Base-by-base conservation (phyloP, 1,140 invertebrate genomes). In the Monochamus saltuarius region DNA sequence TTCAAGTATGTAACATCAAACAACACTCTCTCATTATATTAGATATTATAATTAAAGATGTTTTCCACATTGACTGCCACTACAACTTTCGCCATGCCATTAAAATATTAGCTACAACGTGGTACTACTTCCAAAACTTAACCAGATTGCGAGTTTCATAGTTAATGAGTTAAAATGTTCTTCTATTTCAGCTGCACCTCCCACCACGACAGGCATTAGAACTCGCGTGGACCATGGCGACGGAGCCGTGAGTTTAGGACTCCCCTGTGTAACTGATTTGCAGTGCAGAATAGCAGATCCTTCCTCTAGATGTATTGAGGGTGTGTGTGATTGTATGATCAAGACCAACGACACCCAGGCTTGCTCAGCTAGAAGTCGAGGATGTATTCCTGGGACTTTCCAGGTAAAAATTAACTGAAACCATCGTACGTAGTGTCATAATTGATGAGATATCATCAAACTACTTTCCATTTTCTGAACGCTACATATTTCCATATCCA, bases 331-430 rank as follows among this genome's bases (percentile, higher is more conserved):
- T 68, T 95, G 93, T 69, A 76, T 83, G 2, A 76, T 81, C 58
- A 71, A 79, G 40, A 74, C 76, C 42, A 80, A 84, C 68, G 68
- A 67, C 64, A 80, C 79, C 17, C 79, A 78, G 2, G 73, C 75
- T 7, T 95, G 92, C 74, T 85, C 84, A 6, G 87, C 90, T 0
- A 73, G 80, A 4, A 85, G 83, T 61, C 86, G 84, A 10, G 92
- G 92, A 29, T 95, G 92, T 71, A 82, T 87, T 60, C 82, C 85
- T 4, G 88, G 90, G 39, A 95, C 92, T 1, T 95, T 95, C 77
- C 90, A 92, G 81, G 89, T 90, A 76, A 77, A 56, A 55, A 35
- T n/a, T n/a, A n/a, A n/a, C n/a, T n/a, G n/a, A n/a, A n/a, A n/a
- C n/a, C n/a, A n/a, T n/a, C n/a, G n/a, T n/a, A n/a, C n/a, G n/a